Conservation (phyloP, 2,797 vertebrate genomes). For the Ara ararauna region DNA sequence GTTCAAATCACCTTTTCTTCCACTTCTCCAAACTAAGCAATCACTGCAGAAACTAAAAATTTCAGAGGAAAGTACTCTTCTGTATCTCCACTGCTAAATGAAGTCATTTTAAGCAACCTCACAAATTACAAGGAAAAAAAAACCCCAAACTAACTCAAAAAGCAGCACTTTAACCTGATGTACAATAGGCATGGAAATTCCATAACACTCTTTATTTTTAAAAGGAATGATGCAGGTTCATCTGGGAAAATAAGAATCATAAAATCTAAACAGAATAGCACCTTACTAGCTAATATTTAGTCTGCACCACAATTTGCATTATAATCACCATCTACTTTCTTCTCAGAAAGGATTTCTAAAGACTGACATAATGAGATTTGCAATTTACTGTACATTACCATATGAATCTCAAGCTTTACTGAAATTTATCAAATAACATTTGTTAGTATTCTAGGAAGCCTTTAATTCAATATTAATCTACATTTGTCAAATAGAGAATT, state of each 20-base stretch:
- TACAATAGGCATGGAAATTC: not conserved
- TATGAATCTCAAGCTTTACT: not conserved
- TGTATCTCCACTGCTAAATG: not conserved
- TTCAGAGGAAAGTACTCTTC: not conserved
- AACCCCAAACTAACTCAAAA: not conserved
- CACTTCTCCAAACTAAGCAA: not conserved
- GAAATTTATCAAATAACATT: not conserved
- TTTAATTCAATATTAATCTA: constrained; percentile 18
- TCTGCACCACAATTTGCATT: not conserved
- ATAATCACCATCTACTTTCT: not conserved
- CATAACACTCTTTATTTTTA: not conserved
- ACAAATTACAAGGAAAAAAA: not conserved
- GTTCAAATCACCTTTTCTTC: constrained; percentile 10
- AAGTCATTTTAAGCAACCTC: not conserved
- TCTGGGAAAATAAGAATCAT: not conserved
- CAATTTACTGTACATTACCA: not conserved
- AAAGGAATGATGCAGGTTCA: not conserved
- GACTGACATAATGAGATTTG: not conserved
- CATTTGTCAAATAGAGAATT: not conserved
- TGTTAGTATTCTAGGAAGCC: constrained; percentile 1
- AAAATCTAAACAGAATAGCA: constrained; percentile 33
- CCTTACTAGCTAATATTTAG: constrained; percentile 19
- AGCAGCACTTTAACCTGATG: not conserved
- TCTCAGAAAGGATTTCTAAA: constrained; percentile 32
- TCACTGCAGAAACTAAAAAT: not conserved